Evolutionary conservation across 1,140 invertebrate genomes (phyloP), one percentile per base, ranked within the genome.

Genomic region (Euwallacea similis): DNA sequence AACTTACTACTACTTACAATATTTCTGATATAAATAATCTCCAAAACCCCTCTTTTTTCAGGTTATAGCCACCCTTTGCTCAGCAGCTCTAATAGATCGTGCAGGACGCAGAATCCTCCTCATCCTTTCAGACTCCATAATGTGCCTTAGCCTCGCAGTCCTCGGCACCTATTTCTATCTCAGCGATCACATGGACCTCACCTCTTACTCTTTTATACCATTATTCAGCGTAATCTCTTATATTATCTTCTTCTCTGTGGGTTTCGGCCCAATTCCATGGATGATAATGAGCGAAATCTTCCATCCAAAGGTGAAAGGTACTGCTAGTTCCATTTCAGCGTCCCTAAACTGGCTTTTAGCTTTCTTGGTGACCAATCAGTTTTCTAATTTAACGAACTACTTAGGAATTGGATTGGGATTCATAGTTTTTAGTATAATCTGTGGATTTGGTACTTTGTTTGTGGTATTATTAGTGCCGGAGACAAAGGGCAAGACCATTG

Each of bases 191-290:
- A 44, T 42, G 2, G 65, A 75, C 43, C 21, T 76, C 4, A 42
- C 60, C 42, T 15, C 21, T n/a, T 75, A 67, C 47, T 74, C 71
- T 3, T 76, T 76, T 65, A 21, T 79, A 42, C 76, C 79, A 6
- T 56, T 79, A 11, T 41, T 75, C 4, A 65, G 69, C 13, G 53
- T 80, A 10, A 63, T 77, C 6, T 58, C 64, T 11, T 80, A 75
- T 54, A 78, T 79, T 11, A 61, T 77, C n/a, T 66, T 72, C 44
- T 80, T 79, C 58, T 76, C 74, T 13, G 73, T 72, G 56, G 91
- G 91, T 0, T 90, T 93, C 75, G 93, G 93, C 0, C 91, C 93
- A 0, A 81, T 95, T 7, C 91, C 92, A 0, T 94, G 93, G 92
- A 87, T 92, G 0, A 86, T 96, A 42, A 89, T 93, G 85, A 89